Conservation (phyloP, 1,140 invertebrate species). For the Achroia grisella region DNA sequence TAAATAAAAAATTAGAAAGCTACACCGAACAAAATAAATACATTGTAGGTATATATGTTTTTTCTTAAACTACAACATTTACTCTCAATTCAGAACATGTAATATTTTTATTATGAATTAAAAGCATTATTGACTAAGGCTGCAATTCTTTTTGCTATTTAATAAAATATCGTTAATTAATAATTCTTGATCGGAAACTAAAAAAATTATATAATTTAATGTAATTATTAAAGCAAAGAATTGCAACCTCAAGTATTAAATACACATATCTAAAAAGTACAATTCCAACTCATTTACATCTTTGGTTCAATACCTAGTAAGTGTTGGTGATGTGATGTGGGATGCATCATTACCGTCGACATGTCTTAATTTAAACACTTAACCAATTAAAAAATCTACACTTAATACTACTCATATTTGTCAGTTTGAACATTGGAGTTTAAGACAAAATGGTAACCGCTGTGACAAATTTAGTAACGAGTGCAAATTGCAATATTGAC, state of each 20-base stretch:
- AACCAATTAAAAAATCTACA: slow-evolving; percentile 14
- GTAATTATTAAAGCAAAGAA: slow-evolving; percentile 4
- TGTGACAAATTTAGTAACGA: slow-evolving; percentile 7
- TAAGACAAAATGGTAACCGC: slow-evolving; percentile 33
- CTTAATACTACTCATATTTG: neutral
- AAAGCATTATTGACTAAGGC: neutral
- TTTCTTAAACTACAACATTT: neutral
- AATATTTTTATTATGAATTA: neutral
- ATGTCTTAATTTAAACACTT: neutral
- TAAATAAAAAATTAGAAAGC: too few species aligned
- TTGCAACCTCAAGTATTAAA: slow-evolving; percentile 21
- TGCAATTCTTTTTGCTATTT: neutral
- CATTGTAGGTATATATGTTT: slow-evolving; percentile 11
- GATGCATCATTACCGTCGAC: slow-evolving; percentile 18
- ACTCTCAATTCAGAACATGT: slow-evolving; percentile 2
- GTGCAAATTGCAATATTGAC: slow-evolving; percentile 3
- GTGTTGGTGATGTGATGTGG: slow-evolving; percentile 42
- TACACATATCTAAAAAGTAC: slow-evolving; percentile 14
- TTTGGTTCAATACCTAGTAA: slow-evolving; percentile 67
- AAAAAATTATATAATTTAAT: neutral
- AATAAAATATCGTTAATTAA: neutral
- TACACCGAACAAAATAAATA: slow-evolving; percentile 39
- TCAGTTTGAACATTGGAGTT: slow-evolving; percentile 29
- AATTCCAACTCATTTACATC: slow-evolving; percentile 68
- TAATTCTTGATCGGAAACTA: too few species aligned